Evolutionary conservation across 92 coral and sea anemone species (phyloP).

Genomic region (Porites lobata): DNA sequence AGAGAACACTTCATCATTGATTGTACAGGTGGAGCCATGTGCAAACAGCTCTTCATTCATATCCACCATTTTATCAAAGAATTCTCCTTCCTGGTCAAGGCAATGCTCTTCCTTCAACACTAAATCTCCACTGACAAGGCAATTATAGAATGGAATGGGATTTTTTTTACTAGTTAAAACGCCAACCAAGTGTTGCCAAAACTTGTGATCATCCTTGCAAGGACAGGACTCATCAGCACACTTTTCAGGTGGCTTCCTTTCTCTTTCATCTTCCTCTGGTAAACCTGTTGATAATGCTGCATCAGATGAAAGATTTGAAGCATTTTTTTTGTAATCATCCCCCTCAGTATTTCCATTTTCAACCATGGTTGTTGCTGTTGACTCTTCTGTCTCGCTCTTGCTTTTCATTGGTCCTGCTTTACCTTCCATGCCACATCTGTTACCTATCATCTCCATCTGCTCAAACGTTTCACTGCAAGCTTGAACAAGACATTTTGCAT

Average conservation of each 20-base stretch:
- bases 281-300: neutral
- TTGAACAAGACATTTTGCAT: conserved; percentile 4
- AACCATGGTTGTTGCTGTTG: neutral
- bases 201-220: conserved; percentile 36
- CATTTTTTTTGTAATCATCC: neutral
- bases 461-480: conserved; percentile 20
- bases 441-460: neutral
- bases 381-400: neutral
- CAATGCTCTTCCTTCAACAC: neutral
- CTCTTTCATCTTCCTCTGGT: neutral
- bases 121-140: conserved; percentile 30
- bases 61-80: conserved; percentile 36
- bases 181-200: conserved; percentile 37
- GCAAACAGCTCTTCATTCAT: conserved; percentile 36
- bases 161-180: conserved; percentile 36
- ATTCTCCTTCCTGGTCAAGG: conserved; percentile 21
- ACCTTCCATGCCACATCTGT: neutral
- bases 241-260: neutral
- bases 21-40: neutral
- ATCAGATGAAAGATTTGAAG: neutral
- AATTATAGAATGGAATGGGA: conserved; percentile 47
- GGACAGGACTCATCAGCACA: conserved; percentile 37
- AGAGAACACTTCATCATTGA: conserved; percentile 30
- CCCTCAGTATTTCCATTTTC: neutral
- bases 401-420: neutral